phyloP scores from a whole-genome alignment of 2,113 vertebrate genomes.

The Anoura caudifer region DNA sequence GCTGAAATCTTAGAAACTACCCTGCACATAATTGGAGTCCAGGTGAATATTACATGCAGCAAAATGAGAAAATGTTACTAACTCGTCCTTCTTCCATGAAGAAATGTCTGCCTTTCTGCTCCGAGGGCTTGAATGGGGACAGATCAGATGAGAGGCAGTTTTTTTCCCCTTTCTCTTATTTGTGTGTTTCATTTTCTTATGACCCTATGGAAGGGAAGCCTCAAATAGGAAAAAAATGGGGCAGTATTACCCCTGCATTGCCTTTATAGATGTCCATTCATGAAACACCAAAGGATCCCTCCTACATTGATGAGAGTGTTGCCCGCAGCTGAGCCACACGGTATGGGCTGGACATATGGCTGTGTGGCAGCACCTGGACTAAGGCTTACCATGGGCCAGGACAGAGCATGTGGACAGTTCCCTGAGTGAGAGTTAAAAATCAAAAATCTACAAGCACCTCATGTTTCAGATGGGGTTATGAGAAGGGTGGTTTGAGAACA shows the following conservation, averaged over 20 bases:
- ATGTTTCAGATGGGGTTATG: not conserved
- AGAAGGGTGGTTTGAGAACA: too few relatives aligned
- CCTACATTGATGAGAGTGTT: not conserved
- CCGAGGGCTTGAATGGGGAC: not conserved
- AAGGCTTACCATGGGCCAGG: not conserved
- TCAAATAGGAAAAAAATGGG: not conserved
- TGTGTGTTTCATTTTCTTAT: not conserved
- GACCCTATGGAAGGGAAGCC: not conserved
- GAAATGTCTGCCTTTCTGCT: conserved; percentile 52
- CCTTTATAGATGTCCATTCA: not conserved
- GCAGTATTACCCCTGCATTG: not conserved
- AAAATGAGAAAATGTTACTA: conserved; percentile 60
- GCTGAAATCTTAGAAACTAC: conserved; percentile 46
- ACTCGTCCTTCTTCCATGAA: conserved; percentile 5
- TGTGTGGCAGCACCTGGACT: rapidly evolving
- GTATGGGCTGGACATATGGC: rapidly evolving
- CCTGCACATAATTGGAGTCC: conserved; percentile 43
- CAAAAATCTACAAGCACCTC: not conserved
- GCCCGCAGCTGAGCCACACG: not conserved
- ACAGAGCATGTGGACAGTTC: not conserved
- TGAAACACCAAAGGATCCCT: not conserved
- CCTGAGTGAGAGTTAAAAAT: not conserved
- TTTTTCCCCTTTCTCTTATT: not conserved
- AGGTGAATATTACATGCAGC: conserved; percentile 37
- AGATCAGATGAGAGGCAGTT: not conserved